phyloP scores from a whole-genome alignment of 1,140 invertebrate genomes.

The Bactericera cockerelli region DNA sequence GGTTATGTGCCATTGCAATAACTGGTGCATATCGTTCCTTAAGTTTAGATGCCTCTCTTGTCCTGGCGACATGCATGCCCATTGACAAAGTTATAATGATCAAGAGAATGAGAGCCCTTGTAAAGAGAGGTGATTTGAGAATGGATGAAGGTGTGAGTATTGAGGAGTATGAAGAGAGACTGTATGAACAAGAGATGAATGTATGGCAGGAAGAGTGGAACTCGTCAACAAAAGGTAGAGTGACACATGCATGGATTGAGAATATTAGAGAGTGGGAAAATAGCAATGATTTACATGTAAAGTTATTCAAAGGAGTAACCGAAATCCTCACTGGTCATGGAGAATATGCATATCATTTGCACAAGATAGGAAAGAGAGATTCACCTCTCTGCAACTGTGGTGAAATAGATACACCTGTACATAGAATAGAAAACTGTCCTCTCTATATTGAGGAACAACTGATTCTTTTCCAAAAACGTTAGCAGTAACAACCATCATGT shows the following conservation, averaged over 20 bases:
- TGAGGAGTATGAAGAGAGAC: neutral
- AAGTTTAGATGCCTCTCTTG: neutral
- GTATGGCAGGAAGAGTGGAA: neutral
- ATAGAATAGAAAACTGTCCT: neutral
- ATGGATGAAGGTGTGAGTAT: neutral
- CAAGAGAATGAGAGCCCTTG: neutral
- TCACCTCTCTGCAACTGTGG: conserved; percentile 10
- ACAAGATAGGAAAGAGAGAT: conserved; percentile 8
- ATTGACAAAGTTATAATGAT: neutral
- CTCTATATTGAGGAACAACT: neutral
- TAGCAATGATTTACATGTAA: neutral
- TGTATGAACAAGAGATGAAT: neutral
- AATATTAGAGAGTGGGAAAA: conserved; percentile 2
- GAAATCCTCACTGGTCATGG: neutral
- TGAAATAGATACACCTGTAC: neutral
- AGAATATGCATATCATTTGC: conserved; percentile 8
- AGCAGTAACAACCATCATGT: no score
- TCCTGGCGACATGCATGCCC: neutral
- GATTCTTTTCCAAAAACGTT: no score
- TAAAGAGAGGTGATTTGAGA: neutral
- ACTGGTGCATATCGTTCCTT: neutral
- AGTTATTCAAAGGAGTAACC: neutral
- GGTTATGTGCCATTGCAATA: neutral
- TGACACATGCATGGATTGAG: neutral
- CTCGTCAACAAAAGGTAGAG: neutral